Evolutionary conservation across 2,113 vertebrate genomes (phyloP).

Genomic region (Phocoena phocoena): DNA sequence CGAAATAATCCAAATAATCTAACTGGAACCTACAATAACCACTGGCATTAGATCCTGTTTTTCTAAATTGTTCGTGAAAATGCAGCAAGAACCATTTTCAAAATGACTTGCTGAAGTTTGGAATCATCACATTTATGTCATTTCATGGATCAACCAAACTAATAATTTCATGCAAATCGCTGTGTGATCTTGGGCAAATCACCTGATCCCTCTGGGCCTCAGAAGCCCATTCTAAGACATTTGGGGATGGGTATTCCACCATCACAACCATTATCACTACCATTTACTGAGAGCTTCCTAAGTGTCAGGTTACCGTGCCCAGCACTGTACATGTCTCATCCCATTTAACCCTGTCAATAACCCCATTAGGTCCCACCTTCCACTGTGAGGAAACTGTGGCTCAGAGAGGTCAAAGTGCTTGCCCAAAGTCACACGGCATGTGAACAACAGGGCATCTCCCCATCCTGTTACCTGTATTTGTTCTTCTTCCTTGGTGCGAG

Average conservation of each 20-base stretch:
- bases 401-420: not conserved
- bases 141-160: not conserved
- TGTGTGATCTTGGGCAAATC: not conserved
- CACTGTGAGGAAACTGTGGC: not conserved
- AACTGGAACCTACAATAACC: not conserved
- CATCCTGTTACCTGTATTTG: constrained; percentile 79
- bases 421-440: not conserved
- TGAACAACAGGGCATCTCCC: not conserved
- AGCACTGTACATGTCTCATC: not conserved
- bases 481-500: constrained; percentile 75
- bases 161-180: not conserved
- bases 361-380: not conserved
- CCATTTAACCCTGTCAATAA: not conserved
- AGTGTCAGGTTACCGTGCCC: not conserved
- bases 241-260: not conserved
- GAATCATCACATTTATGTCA: not conserved
- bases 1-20: not conserved
- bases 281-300: not conserved
- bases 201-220: not conserved
- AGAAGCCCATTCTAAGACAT: not conserved
- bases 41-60: not conserved
- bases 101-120: not conserved
- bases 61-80: not conserved
- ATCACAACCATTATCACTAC: too few species aligned
- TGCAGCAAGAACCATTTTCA: not conserved